Evolutionary conservation across 2,797 vertebrate species (phyloP), one percentile per base, ranked within the genome.

Genomic region (Apogon talboti): DNA sequence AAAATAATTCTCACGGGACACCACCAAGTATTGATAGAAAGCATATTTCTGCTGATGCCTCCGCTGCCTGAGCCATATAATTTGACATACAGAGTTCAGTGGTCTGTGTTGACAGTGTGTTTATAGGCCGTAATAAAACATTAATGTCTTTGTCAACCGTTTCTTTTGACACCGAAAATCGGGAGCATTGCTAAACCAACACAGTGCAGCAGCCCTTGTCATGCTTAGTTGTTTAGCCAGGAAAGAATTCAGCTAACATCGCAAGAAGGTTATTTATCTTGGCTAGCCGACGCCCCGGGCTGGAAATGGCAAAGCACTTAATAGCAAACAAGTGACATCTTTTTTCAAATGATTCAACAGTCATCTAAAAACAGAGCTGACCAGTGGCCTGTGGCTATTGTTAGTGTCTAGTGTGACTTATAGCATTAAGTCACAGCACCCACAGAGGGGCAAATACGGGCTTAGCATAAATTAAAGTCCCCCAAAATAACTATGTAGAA

Each of bases 321-420:
- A 93, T 92, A 86, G 90, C 88, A 90, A 92, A 91, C 88, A 88
- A 91, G 91, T 92, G 91, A 93, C 90, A 92, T 91, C 78, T 91
- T 88, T 85, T 91, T 90, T 85, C 87, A 91, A 93, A 91, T 87
- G 87, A 90, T 90, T 92, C 90, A 90, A 91, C 84, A 86, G 83
- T 88, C 79, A 79, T 91, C 84, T 89, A 91, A 92, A 91, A 92
- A 88, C 78, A 75, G 83, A 86, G 87, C 79, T 88, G 91, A 90
- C 88, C 89, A 86, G 76, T 81, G 73, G 83, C 92, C 91, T 64
- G 78, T 79, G 88, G 92, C 91, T 76, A 83, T 88, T 87, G 90
- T 92, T 91, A 88, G 85, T 90, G 90, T 92, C 90, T 78, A 76
- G 65, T 83, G 87, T 93, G 92, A 93, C 92, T 93, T 93, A 92